Evolutionary conservation across 2,113 vertebrate species (phyloP).

Genomic region (Tangachromis dhanisi): DNA sequence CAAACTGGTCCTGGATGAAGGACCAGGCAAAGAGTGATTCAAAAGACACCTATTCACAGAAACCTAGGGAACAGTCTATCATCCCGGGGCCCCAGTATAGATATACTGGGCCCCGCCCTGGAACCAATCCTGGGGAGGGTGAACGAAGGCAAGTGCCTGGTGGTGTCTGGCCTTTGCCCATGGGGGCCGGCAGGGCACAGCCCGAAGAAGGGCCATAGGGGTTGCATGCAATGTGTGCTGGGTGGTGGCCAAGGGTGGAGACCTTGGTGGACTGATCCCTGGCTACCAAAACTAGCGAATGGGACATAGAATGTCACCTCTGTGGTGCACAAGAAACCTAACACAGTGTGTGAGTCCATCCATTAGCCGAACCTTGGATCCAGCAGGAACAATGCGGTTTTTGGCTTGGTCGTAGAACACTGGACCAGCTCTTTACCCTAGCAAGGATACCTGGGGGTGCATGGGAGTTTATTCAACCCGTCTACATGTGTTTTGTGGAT

Average conservation of each 20-base stretch:
- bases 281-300: neutral
- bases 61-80: neutral
- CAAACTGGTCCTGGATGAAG: neutral
- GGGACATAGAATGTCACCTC: neutral
- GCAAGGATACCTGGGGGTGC: neutral
- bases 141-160: neutral
- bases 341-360: neutral
- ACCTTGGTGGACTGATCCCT: neutral
- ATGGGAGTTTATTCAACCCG: neutral
- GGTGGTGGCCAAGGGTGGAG: neutral
- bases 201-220: neutral
- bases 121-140: neutral
- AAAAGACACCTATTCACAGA: neutral
- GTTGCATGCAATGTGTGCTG: neutral
- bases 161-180: neutral
- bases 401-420: neutral
- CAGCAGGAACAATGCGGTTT: neutral
- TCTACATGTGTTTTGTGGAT: neutral
- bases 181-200: neutral
- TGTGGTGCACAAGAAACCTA: neutral
- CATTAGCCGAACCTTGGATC: neutral
- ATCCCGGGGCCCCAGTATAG: neutral
- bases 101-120: neutral
- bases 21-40: neutral
- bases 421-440: neutral